Evolutionary conservation across 1,140 invertebrate species (phyloP).

Genomic region (Pseudomyrmex dendroicus): DNA sequence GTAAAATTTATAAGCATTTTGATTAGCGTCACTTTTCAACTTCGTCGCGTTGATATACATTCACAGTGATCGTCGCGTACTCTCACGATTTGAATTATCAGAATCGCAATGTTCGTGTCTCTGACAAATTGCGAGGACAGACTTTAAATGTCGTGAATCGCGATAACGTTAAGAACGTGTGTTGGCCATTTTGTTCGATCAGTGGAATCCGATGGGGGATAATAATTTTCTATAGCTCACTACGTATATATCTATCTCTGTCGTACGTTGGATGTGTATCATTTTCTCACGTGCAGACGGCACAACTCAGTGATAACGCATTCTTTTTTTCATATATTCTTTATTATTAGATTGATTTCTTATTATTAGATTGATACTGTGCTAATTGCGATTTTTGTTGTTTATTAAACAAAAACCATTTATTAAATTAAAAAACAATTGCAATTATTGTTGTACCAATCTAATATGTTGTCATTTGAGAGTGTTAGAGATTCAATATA

Average conservation of each 20-base stretch:
- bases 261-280: neutral
- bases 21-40: neutral
- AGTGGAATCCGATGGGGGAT: conserved; percentile 11
- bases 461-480: no score
- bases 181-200: conserved; percentile 10
- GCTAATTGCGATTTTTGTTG: no score
- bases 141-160: neutral
- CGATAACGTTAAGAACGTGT: conserved; percentile 52
- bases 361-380: no score
- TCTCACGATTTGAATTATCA: conserved; percentile 67
- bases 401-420: no score
- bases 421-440: no score
- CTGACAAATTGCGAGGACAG: conserved; percentile 27
- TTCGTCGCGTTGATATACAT: neutral
- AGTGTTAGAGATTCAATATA: no score
- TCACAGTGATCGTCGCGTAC: neutral
- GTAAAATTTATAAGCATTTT: neutral
- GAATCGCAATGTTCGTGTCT: conserved; percentile 62
- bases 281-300: conserved; percentile 26
- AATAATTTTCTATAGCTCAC: conserved; percentile 17
- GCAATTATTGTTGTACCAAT: no score
- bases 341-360: neutral
- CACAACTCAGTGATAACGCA: neutral
- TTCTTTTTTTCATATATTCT: neutral
- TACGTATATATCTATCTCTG: neutral